Percentiles rank a stretch among this genome's conserved stretches.
These are phyloP conservation scores for Oxyura jamaicensis DNA, from an alignment of 2,113 vertebrate genomes.

Conservation along the genomic window DNA sequence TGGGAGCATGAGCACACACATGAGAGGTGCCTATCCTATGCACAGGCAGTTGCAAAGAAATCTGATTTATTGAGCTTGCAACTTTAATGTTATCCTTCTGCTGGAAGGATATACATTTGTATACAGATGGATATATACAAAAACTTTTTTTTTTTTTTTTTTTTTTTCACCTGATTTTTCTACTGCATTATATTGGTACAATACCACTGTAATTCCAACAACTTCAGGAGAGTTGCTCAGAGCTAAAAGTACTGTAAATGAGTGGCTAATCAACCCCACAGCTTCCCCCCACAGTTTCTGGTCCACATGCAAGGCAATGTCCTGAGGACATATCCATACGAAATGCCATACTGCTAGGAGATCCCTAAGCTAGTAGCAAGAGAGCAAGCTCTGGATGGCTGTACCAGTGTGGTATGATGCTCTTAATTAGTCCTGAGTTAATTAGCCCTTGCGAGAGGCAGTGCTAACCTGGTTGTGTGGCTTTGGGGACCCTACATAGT, in stretches of 20 bases:
- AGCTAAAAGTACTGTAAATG: neutral
- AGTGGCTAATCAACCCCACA: constrained; percentile 1
- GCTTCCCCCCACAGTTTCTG: neutral
- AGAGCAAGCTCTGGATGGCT: constrained; percentile 9
- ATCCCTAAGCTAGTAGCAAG: constrained; percentile 11
- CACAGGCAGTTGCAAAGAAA: neutral
- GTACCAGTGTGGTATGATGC: constrained; percentile 6
- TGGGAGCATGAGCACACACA: neutral
- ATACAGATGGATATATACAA: fast-evolving
- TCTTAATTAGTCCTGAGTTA: constrained; percentile 62
- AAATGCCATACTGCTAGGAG: neutral
- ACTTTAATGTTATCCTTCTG: neutral
- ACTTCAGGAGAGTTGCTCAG: neutral
- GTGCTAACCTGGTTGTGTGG: constrained; percentile 30
- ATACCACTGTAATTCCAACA: neutral
- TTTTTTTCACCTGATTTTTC: neutral
- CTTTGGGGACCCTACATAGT: neutral
- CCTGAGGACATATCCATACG: neutral
- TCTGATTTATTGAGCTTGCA: neutral
- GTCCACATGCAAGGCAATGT: neutral
- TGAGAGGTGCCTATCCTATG: neutral
- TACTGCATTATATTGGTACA: neutral
- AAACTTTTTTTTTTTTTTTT: neutral
- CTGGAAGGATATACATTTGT: neutral
- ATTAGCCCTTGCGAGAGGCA: constrained; percentile 14